Evolutionary conservation across 2,797 vertebrate genomes (phyloP).

Genomic region (Xerus rutilus): DNA sequence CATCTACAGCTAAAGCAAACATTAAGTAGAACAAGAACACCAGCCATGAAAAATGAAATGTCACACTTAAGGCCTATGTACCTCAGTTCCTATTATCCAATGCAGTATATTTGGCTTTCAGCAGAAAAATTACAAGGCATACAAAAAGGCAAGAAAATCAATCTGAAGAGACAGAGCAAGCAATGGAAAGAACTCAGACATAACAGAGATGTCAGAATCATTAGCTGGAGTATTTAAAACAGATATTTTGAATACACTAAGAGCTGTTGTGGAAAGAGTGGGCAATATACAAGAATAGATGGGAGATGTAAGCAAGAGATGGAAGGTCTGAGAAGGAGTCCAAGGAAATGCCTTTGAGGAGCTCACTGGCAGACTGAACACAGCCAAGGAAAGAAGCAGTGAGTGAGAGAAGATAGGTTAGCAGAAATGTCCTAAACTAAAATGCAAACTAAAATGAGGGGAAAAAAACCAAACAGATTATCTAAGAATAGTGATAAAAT

Average conservation of each 20-base stretch:
- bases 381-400: background rate
- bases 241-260: background rate
- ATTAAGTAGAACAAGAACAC: background rate
- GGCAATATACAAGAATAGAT: background rate
- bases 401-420: background rate
- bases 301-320: background rate
- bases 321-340: background rate
- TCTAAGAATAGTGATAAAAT: background rate
- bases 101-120: background rate
- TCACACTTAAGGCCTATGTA: background rate
- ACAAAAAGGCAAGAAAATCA: background rate
- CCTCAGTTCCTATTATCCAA: background rate
- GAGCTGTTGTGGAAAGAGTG: background rate
- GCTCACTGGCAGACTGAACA: background rate
- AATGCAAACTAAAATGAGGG: background rate
- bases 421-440: background rate
- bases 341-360: background rate
- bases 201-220: background rate
- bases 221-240: background rate
- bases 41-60: background rate
- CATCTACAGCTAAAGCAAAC: background rate
- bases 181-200: background rate
- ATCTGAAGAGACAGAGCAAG: background rate
- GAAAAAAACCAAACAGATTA: background rate
- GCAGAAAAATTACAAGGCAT: background rate